Evolutionary conservation across 2,797 vertebrate species (phyloP), one percentile per base, ranked within the genome.

Genomic region (Channa striata): DNA sequence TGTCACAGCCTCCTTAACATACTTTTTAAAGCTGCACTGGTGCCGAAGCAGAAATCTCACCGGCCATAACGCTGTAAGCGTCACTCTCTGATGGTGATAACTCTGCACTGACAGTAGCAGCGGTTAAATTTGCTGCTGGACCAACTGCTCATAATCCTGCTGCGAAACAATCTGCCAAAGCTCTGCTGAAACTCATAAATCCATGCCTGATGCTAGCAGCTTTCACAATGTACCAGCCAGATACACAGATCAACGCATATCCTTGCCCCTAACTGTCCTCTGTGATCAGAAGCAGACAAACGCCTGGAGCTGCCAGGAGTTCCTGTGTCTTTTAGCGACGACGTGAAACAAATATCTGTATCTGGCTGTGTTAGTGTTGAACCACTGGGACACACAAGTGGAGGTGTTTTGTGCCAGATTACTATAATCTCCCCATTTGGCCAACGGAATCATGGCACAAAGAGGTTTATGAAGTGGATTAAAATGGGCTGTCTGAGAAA

Each of bases 341-440:
- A n/a, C 21, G 9, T 64, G 21, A 79, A 60, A 51, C 50, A 59
- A 75, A 51, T 36, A 25, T 52, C 43, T 21, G 37, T 46, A 49
- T 62, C 72, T 77, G 81, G 66, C 48, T 47, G 67, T 5, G 21
- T 60, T 12, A 16, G 36, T 12, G 8, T 54, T 52, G 39, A 0
- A 71, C 64, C 43, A 36, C 61, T 13, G 61, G 30, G 61, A 60
- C 12, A 8, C 46, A 47, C 6, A 74, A 78, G 67, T 68, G 68
- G 77, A 84, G 81, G 70, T 73, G 85, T 77, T 82, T 62, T 20
- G 47, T 72, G 78, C 79, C 84, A 87, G 89, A 91, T 91, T 90
- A 89, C 73, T 68, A 79, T 91, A 93, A 93, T 93, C 89, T 83
- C 48, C 69, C 67, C 77, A 75, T 82, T 91, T 78, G 82, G 81